Evolutionary conservation across 2,797 vertebrate genomes (phyloP), one percentile per base, ranked within the genome.

Genomic region (Enteromius thamalakanensis): DNA sequence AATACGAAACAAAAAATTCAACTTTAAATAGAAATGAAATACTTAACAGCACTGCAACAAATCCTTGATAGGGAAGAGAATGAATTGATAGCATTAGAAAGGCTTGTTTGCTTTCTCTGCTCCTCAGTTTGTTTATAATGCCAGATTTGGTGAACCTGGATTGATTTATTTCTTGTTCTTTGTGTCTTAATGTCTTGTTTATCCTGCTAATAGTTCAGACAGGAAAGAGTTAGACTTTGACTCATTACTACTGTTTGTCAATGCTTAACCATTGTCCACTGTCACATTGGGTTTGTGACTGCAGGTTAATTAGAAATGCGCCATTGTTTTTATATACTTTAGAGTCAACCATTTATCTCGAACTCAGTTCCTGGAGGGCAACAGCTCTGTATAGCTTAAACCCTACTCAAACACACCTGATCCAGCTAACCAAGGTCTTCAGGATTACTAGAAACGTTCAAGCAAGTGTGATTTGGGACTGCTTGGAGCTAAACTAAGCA

Each of bases 151-250:
- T 11, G 64, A 26, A 74, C 1, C 23, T 7, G 26, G 64, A 37
- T 72, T 51, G 55, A 49, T 70, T 45, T 0, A 3, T 19, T 74
- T 68, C 19, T 37, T 64, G 40, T 81, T 37, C 19, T 9, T 64
- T 37, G 29, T 64, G 40, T 29, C 26, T 60, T 72, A 72, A 60
- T 60, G 19, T 32, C n/a, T 68, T 58, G 32, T 12, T 71, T n/a
- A 17, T 81, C 19, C 17, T 72, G 77, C 47, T 55, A 79, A 79
- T 37, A 1, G 80, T 37, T 81, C 26, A 64, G 55, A 23, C 2
- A 1, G 34, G 21, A 26, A 40, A 7, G 7, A 65, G 23, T 77
- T 67, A 32, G 29, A 68, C 58, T 37, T 51, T 81, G 14, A 60
- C 29, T 65, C 45, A 65, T 74, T 64, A 64, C 26, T 37, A 72